Percentiles rank a stretch among this genome's conserved stretches.
phyloP scores from a whole-genome alignment of 2,888 invertebrate genomes.

The Drosophila sordidula region DNA sequence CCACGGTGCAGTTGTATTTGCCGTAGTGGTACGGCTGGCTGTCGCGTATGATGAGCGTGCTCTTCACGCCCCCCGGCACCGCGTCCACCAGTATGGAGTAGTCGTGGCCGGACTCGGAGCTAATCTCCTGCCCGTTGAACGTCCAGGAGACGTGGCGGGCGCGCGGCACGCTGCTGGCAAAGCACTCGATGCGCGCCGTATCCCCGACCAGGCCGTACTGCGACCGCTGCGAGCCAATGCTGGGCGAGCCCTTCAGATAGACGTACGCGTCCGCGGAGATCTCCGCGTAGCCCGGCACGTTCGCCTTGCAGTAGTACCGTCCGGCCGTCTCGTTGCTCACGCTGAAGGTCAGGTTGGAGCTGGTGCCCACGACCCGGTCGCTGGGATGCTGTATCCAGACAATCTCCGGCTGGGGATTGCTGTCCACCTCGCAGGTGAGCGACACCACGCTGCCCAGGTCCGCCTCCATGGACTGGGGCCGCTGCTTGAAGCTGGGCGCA shows the following conservation, averaged over 20 bases:
- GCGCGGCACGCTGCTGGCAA: constrained; percentile 94
- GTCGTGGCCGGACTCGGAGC: constrained; percentile 89
- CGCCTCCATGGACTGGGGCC: constrained; percentile 92
- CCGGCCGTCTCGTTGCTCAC: constrained; percentile 93
- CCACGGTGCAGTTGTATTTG: constrained; percentile 96
- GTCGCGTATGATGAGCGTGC: constrained; percentile 94
- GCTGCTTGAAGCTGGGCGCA: constrained; percentile 92
- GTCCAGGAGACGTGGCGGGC: constrained; percentile 95
- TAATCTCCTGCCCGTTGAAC: constrained; percentile 93
- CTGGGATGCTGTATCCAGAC: constrained; percentile 95
- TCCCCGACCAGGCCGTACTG: constrained; percentile 94
- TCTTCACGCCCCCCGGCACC: constrained; percentile 92
- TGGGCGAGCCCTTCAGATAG: constrained; percentile 92
- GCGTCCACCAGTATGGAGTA: constrained; percentile 91
- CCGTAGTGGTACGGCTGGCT: constrained; percentile 95
- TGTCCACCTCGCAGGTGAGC: constrained; percentile 94
- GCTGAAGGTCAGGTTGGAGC: constrained; percentile 91
- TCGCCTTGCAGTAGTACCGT: constrained; percentile 94
- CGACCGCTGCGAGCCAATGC: constrained; percentile 91
- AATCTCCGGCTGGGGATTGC: constrained; percentile 95
- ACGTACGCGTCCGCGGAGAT: constrained; percentile 93
- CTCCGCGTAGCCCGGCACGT: constrained; percentile 93
- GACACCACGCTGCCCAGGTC: constrained; percentile 92
- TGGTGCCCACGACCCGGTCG: constrained; percentile 90
- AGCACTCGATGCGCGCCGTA: constrained; percentile 94